Percentiles rank a stretch among this genome's conserved stretches.
Conservation (phyloP, 1,140 invertebrate genomes). For the Camponotus vicinus region DNA sequence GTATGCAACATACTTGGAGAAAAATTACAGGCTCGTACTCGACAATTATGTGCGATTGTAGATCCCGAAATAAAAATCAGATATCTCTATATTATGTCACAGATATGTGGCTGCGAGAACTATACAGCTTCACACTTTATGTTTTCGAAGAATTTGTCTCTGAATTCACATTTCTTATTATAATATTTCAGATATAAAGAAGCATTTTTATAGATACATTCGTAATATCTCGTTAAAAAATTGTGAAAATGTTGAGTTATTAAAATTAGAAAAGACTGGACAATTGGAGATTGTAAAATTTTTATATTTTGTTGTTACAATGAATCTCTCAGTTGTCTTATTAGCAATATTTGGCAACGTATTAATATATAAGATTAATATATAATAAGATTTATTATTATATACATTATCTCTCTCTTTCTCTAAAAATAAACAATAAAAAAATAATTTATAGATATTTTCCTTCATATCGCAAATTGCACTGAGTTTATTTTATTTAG, state of each 20-base stretch:
- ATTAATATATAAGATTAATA: background rate
- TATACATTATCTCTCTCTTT: background rate
- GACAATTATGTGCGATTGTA: constrained; percentile 4
- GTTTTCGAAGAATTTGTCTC: background rate
- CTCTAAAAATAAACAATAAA: background rate
- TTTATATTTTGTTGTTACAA: background rate
- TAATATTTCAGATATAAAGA: background rate
- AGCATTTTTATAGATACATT: background rate
- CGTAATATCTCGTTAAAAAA: background rate
- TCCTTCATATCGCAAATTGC: background rate
- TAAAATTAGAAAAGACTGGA: background rate
- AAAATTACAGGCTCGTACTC: constrained; percentile 18
- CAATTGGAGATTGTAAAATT: background rate
- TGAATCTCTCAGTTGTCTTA: background rate
- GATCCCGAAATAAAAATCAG: constrained; percentile 30
- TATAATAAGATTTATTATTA: background rate
- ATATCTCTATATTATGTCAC: constrained; percentile 8
- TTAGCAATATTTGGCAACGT: background rate
- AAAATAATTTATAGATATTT: background rate
- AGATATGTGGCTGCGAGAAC: background rate
- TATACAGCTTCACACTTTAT: background rate
- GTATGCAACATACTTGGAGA: background rate
- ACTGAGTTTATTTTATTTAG: background rate
- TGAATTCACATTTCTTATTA: no score
- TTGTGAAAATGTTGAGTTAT: background rate